These are phyloP conservation scores for Macrosteles quadrilineatus DNA, from an alignment of 1,140 invertebrate species.

Conservation along the genomic window DNA sequence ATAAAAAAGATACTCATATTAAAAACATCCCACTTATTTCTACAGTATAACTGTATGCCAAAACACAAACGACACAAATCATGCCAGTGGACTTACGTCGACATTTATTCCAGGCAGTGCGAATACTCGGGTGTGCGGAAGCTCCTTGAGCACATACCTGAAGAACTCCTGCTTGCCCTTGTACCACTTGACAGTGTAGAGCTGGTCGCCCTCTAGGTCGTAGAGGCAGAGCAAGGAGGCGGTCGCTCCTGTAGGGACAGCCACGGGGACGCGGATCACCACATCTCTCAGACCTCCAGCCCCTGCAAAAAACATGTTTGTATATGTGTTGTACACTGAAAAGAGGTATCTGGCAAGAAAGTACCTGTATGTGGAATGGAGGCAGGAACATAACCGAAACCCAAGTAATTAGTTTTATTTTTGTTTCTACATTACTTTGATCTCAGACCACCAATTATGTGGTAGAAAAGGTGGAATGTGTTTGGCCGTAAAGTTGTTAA, in stretches of 20 bases:
- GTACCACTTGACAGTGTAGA: slow-evolving; percentile 83
- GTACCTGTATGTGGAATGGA: too few species aligned
- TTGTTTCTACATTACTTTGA: too few species aligned
- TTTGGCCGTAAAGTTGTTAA: too few species aligned
- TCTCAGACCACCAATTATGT: too few species aligned
- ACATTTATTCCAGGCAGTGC: slow-evolving; percentile 61
- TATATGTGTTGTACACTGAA: not conserved
- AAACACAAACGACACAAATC: too few species aligned
- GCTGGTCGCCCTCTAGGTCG: slow-evolving; percentile 53
- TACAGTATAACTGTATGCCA: too few species aligned
- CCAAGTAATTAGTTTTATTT: too few species aligned
- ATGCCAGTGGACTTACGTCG: slow-evolving; percentile 71
- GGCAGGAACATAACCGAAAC: too few species aligned
- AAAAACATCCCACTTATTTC: too few species aligned
- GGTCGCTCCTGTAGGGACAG: slow-evolving; percentile 51
- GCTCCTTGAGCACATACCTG: slow-evolving; percentile 68
- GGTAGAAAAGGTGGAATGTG: too few species aligned
- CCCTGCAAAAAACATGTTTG: slow-evolving; percentile 49
- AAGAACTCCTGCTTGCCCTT: slow-evolving; percentile 72
- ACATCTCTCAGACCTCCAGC: slow-evolving; percentile 50
- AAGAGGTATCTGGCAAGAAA: not conserved
- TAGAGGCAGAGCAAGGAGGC: slow-evolving; percentile 49
- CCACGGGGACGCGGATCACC: slow-evolving; percentile 55
- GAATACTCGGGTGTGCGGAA: slow-evolving; percentile 67
- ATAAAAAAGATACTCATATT: too few species aligned